Evolutionary conservation across 2,888 invertebrate genomes (phyloP).

Genomic region (Allygus modestus): DNA sequence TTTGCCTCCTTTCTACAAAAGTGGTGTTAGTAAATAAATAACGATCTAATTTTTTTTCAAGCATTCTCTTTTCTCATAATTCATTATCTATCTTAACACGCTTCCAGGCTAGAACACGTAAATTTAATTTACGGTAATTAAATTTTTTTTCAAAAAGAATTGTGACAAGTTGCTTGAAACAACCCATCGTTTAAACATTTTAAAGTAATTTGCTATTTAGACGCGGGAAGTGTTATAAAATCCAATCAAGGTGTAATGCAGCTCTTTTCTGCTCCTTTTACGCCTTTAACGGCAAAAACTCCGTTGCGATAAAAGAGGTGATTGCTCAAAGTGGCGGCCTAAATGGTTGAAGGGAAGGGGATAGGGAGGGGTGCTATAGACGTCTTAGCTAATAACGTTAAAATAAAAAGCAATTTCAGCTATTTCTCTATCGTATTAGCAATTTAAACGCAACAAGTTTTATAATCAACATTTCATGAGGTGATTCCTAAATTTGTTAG

Average conservation of each 20-base stretch:
- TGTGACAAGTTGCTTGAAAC: too few relatives aligned
- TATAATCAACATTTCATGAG: too few relatives aligned
- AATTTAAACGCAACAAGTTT: too few relatives aligned
- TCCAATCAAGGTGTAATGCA: slow-evolving; percentile 34
- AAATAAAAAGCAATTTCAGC: background rate
- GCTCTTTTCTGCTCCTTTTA: slow-evolving; percentile 32
- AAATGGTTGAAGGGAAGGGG: background rate
- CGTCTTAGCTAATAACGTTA: background rate
- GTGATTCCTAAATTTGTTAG: too few relatives aligned
- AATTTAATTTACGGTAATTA: too few relatives aligned
- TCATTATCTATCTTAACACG: too few relatives aligned
- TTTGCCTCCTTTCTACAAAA: too few relatives aligned
- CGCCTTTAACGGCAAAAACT: slow-evolving; percentile 32
- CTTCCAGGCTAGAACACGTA: too few relatives aligned
- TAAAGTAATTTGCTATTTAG: slow-evolving; percentile 9
- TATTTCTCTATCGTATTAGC: background rate
- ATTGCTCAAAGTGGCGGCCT: slow-evolving; percentile 43
- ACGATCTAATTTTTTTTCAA: too few relatives aligned
- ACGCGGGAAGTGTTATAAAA: slow-evolving; percentile 25
- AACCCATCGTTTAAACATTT: background rate
- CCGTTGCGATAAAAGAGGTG: slow-evolving; percentile 32
- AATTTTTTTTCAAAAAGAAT: too few relatives aligned
- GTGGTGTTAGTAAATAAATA: too few relatives aligned
- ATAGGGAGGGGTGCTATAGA: background rate
- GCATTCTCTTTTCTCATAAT: too few relatives aligned